phyloP scores from a whole-genome alignment of 1,140 invertebrate species.

The Megalonaias nervosa region DNA sequence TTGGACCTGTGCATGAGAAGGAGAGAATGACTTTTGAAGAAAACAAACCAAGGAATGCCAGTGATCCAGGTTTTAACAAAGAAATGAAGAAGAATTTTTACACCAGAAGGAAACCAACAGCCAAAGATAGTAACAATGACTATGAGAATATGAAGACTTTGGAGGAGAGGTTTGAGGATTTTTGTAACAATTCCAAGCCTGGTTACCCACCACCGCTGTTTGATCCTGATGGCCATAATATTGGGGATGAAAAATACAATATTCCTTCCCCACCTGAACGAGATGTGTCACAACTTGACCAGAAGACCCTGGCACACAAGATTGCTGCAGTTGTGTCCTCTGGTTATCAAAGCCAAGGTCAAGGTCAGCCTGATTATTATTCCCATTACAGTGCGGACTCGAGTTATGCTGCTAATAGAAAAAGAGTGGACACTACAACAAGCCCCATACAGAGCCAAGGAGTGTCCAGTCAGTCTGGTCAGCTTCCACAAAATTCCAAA shows the following conservation, averaged over 20 bases:
- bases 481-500: slow-evolving; percentile 23
- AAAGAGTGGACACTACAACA: slow-evolving; percentile 1
- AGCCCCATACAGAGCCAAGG: slow-evolving; percentile 8
- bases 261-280: slow-evolving; percentile 84
- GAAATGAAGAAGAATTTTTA: slow-evolving; percentile 36
- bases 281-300: slow-evolving; percentile 73
- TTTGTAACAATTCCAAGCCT: slow-evolving; percentile 70
- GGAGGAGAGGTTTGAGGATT: slow-evolving; percentile 55
- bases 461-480: slow-evolving; percentile 17
- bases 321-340: slow-evolving; percentile 38
- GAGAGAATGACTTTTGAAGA: slow-evolving; percentile 39
- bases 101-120: slow-evolving; percentile 22
- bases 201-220: slow-evolving; percentile 68
- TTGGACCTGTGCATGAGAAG: slow-evolving; percentile 40
- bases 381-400: slow-evolving; percentile 25
- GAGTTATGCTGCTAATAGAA: slow-evolving; percentile 5
- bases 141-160: slow-evolving; percentile 21
- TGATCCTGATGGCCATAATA: slow-evolving; percentile 77
- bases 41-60: slow-evolving; percentile 50
- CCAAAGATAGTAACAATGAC: neutral
- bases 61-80: slow-evolving; percentile 68
- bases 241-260: slow-evolving; percentile 81
- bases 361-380: slow-evolving; percentile 20
- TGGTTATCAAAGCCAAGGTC: slow-evolving; percentile 8
- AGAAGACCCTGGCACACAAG: slow-evolving; percentile 44